These are phyloP conservation scores for Salpingus planirostris DNA, from an alignment of 2,888 invertebrate genomes.

Conservation along the genomic window DNA sequence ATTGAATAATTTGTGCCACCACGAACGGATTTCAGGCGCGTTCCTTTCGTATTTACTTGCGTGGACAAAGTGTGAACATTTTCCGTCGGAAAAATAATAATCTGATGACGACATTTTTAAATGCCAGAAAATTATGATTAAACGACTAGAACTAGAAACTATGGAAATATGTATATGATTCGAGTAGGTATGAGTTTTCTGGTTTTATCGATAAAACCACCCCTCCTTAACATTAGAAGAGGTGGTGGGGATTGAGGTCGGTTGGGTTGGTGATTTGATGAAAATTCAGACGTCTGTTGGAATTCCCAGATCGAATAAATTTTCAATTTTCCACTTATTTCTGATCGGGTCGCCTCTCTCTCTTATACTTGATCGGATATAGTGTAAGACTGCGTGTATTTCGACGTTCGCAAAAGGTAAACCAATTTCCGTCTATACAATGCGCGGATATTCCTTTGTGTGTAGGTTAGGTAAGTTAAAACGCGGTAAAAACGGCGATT, in stretches of 20 bases:
- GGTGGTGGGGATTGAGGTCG: too few relatives aligned
- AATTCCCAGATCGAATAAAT: too few relatives aligned
- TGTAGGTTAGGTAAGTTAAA: constrained; percentile 12
- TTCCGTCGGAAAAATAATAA: too few relatives aligned
- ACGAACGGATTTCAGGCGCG: constrained; percentile 22
- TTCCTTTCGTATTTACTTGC: constrained; percentile 22
- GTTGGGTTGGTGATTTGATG: too few relatives aligned
- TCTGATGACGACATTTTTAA: too few relatives aligned
- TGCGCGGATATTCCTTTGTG: constrained; percentile 14
- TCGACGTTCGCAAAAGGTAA: constrained; percentile 11
- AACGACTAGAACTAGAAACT: too few relatives aligned
- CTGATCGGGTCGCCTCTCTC: constrained; percentile 3
- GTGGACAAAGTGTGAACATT: constrained; percentile 18
- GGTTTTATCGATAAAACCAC: too few relatives aligned
- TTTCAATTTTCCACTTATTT: constrained; percentile 13
- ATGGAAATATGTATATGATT: too few relatives aligned
- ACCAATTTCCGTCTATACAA: constrained; percentile 12
- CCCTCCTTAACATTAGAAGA: too few relatives aligned
- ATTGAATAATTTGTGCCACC: constrained; percentile 32
- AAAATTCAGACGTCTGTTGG: too few relatives aligned
- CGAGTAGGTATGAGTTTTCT: too few relatives aligned
- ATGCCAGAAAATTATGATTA: too few relatives aligned
- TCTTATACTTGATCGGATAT: constrained; percentile 7
- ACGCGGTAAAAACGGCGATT: constrained; percentile 10
- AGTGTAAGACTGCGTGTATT: constrained; percentile 9